These are phyloP conservation scores for Manacus vitellinus DNA, from an alignment of 2,113 vertebrate genomes.

Conservation along the genomic window DNA sequence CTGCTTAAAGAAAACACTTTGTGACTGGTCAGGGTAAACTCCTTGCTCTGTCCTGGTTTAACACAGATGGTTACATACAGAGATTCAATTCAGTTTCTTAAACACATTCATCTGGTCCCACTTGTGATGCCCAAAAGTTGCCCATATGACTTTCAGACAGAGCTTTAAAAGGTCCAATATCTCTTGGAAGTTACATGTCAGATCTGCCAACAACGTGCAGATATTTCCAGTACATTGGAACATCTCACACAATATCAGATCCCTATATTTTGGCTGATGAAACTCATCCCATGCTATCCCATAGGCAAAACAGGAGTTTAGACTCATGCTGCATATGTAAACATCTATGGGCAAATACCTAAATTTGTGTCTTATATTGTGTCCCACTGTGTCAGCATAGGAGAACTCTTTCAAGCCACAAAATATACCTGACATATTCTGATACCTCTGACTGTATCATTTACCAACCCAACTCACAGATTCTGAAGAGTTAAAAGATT, in stretches of 20 bases:
- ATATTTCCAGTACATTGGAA: not conserved
- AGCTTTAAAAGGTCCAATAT: not conserved
- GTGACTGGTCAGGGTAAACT: not conserved
- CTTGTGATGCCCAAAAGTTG: not conserved
- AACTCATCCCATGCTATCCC: not conserved
- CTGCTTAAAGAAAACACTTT: not conserved
- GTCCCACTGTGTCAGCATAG: not conserved
- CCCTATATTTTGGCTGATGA: not conserved
- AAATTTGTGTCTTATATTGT: not conserved
- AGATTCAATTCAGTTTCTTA: not conserved
- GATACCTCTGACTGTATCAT: not conserved
- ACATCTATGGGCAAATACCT: not conserved
- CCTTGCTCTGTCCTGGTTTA: not conserved
- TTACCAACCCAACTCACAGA: not conserved
- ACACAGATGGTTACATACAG: not conserved
- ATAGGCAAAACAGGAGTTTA: not conserved
- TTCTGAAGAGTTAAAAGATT: not conserved
- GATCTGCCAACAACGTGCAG: not conserved
- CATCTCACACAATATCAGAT: not conserved
- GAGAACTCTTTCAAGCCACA: not conserved
- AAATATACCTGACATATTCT: not conserved
- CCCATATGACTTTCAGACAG: not conserved
- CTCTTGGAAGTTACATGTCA: not conserved
- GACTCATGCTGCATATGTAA: not conserved
- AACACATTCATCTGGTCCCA: not conserved